A percentile compares a stretch with the other conserved stretches of the same genome.
Conservation (phyloP, 2,113 vertebrate genomes). For the Oophaga pumilio region DNA sequence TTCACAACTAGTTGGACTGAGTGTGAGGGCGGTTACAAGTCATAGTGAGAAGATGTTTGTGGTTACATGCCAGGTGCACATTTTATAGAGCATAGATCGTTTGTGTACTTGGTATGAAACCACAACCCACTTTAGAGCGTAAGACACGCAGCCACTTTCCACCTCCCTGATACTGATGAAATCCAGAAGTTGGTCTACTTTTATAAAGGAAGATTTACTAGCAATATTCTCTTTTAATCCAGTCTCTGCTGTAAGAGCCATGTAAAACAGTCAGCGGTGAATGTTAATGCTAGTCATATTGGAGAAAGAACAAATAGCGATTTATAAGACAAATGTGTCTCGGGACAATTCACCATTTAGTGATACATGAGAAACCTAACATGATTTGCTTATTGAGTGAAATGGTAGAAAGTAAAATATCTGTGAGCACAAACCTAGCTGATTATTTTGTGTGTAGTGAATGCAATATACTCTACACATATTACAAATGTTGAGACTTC, state of each 20-base stretch:
- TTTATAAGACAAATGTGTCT: constrained; percentile 18
- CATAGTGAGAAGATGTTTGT: constrained; percentile 45
- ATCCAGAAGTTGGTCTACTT: constrained; percentile 47
- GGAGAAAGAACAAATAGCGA: constrained; percentile 14
- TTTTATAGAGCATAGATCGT: constrained; percentile 43
- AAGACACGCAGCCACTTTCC: constrained; percentile 48
- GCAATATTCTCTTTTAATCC: constrained; percentile 36
- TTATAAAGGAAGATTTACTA: constrained; percentile 30
- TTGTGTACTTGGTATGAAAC: constrained; percentile 42
- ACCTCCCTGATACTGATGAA: constrained; percentile 41
- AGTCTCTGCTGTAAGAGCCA: constrained; percentile 32
- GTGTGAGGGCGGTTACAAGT: constrained; percentile 41
- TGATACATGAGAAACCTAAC: background rate
- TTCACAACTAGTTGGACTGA: constrained; percentile 14
- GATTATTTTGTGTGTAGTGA: background rate
- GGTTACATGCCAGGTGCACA: constrained; percentile 51
- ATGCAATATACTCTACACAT: background rate
- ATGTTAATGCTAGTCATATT: constrained; percentile 17
- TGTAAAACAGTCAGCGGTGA: constrained; percentile 38
- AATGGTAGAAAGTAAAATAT: background rate
- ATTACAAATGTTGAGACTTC: background rate
- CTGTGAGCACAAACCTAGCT: background rate
- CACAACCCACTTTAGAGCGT: constrained; percentile 41
- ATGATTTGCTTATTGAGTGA: background rate
- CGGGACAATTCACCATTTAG: background rate